Evolutionary conservation across 2,113 vertebrate genomes (phyloP), one percentile per base, ranked within the genome.

Genomic region (Ceyx cyanopectus): DNA sequence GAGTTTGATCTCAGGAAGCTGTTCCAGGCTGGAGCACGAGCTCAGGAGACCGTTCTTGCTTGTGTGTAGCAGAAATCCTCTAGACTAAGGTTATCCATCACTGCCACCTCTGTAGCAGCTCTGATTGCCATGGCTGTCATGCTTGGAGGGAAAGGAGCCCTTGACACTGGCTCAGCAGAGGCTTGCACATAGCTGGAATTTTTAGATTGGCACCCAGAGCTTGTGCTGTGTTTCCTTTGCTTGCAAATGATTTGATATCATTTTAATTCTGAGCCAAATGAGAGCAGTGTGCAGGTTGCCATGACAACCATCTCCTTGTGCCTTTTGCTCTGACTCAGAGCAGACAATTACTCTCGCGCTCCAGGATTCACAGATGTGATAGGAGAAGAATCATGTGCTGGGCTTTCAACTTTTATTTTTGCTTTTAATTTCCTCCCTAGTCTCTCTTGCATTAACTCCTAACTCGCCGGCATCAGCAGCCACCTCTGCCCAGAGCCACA

Each of bases 201-300:
- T 72, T 66, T 37, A 89, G 87, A 92, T 67, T 88, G 65, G 70
- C 87, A 94, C 37, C 40, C 65, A 1, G 48, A 2, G 12, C 93
- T 73, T 92, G 81, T 85, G 76, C 95, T 60, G 3, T 57, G 83
- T 85, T 93, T 87, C 88, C 88, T 87, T 94, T 87, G 68, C 95
- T 96, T 95, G 92, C 96, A 95, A 96, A 97, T 97, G 95, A 97
- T 96, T 97, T 97, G 94, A 95, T 97, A 97, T 95, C 84, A 86
- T 98, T 98, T 97, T 98, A 97, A 98, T 97, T 96, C 97, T 12
- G 82, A 95, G 96, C 91, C 21, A 95, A 98, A 98, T 97, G 97
- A 97, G 97, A 98, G 97, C 97, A 92, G 76, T 41, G 95, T 67
- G 7, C 4, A 9, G 63, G 98, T 98, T 97, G 95, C 93, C 96